phyloP scores from a whole-genome alignment of 2,113 vertebrate genomes.

The Sander vitreus region DNA sequence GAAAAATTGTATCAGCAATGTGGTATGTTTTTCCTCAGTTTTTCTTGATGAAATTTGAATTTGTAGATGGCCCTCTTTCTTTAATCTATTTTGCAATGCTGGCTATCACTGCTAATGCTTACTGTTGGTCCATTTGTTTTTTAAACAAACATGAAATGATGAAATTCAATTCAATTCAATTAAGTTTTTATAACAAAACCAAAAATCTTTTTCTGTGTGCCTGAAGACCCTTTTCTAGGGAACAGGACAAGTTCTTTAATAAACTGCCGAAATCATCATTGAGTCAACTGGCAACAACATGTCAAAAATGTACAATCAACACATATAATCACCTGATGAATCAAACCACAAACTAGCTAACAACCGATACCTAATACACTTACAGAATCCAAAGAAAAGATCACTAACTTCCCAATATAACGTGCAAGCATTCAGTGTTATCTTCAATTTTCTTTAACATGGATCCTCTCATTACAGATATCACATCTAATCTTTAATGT shows the following conservation, averaged over 20 bases:
- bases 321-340: neutral
- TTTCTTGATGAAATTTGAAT: neutral
- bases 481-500: constrained; percentile 69
- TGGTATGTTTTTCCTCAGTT: neutral
- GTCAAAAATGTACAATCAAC: neutral
- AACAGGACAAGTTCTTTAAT: neutral
- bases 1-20: neutral
- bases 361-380: neutral
- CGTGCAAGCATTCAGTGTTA: constrained; percentile 3
- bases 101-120: neutral
- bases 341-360: constrained; percentile 20
- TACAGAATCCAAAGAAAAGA: neutral
- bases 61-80: neutral
- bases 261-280: neutral
- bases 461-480: constrained; percentile 60
- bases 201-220: neutral
- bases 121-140: too few relatives aligned
- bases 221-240: neutral
- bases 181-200: too few relatives aligned
- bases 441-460: constrained; percentile 50
- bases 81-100: neutral
- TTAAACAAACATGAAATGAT: neutral
- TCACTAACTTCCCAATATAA: neutral
- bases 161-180: neutral
- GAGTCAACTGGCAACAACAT: neutral